Evolutionary conservation across 2,113 vertebrate genomes (phyloP), one percentile per base, ranked within the genome.

Genomic region (Patagioenas fasciata): DNA sequence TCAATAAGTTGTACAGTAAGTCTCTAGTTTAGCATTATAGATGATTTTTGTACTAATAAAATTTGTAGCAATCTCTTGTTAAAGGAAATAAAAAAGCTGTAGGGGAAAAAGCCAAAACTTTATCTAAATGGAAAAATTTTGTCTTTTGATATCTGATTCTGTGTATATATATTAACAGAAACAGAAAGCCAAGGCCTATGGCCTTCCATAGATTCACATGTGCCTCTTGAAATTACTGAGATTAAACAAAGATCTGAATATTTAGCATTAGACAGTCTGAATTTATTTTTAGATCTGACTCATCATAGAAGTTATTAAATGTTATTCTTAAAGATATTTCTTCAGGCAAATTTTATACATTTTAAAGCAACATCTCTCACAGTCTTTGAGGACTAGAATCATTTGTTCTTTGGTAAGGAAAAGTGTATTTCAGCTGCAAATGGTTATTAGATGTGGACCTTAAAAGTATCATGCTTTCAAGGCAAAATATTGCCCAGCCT

Each of bases 231-330:
- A 91, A 62, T 62, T 58, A 31, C 36, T 88, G 58, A 75, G 50
- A 61, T 67, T 40, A 86, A 78, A 58, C 4, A 51, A 79, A 82
- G 11, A 51, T 64, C 20, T 79, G 64, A 82, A 81, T 93, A 81
- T 58, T 93, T 87, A 66, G 10, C 48, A 32, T 79, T 62, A 60
- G 48, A 31, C 10, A 38, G 56, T 88, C 51, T 54, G 57, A 72
- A 75, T 80, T 78, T 88, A 57, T 85, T 90, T 93, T 91, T 82
- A 67, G 70, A 51, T 79, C 31, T 89, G 53, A 62, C 19, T 94
- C n/a, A 79, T 73, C 57, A n/a, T 32, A 32, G 28, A 32, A 25
- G 31, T 71, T 93, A 42, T 44, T 65, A 36, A 50, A 62, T 67
- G 14, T 81, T 90, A 57, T 48, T 65, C 19, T 92, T 66, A 28